Conservation (phyloP, 2,797 vertebrate species). For the Atherinosoma microstoma region DNA sequence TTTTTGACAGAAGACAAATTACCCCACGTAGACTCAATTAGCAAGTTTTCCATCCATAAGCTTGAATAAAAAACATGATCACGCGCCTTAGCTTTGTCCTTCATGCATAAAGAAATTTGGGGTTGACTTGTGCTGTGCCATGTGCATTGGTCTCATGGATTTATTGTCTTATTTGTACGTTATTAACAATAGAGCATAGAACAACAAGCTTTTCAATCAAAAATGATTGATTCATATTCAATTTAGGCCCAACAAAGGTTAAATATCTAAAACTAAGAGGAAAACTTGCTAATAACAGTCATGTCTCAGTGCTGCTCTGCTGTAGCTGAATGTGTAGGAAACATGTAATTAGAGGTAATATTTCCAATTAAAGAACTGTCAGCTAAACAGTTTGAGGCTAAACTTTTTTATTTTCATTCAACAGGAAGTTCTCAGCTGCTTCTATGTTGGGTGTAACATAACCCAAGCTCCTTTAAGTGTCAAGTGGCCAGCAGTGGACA, state of each 20-base stretch:
- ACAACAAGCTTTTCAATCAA: not conserved
- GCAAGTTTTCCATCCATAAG: constrained; percentile 24
- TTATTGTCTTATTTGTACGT: not conserved
- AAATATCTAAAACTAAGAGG: not conserved
- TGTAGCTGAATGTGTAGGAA: constrained; percentile 19
- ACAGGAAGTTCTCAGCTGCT: constrained; percentile 18
- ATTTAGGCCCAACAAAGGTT: not conserved
- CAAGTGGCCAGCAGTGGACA: constrained; percentile 10
- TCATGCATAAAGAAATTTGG: constrained; percentile 40
- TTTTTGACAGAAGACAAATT: constrained; percentile 50
- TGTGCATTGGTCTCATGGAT: not conserved
- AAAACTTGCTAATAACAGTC: constrained; percentile 21
- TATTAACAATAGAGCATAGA: not conserved
- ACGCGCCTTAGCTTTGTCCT: constrained; percentile 24
- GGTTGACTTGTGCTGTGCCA: constrained; percentile 14
- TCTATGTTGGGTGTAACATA: constrained; percentile 7
- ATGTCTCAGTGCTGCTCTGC: constrained; percentile 20
- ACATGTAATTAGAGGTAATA: constrained; percentile 43
- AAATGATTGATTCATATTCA: not conserved
- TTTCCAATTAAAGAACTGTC: constrained; percentile 34
- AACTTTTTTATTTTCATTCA: constrained; percentile 29
- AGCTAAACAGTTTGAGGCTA: constrained; percentile 25
- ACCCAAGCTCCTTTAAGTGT: constrained; percentile 19
- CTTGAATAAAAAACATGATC: constrained; percentile 15
- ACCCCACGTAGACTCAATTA: constrained; percentile 49